phyloP scores from a whole-genome alignment of 2,113 vertebrate species.

The Cranoglanis bouderius region DNA sequence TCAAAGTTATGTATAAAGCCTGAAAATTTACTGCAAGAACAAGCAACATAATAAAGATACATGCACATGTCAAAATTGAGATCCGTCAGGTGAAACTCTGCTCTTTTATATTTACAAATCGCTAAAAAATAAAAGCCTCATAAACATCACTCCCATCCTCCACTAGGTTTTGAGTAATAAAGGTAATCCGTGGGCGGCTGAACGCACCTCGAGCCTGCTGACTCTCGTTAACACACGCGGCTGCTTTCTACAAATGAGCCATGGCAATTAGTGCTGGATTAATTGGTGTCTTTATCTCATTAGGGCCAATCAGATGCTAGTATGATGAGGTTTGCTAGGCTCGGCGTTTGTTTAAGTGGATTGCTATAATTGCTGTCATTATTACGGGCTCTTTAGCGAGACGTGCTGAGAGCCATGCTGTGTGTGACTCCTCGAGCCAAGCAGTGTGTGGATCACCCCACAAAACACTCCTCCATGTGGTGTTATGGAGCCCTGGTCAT shows the following conservation, averaged over 20 bases:
- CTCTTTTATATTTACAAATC: not conserved
- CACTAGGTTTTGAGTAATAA: slow-evolving; percentile 55
- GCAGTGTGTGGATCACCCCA: slow-evolving; percentile 87
- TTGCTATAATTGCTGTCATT: slow-evolving; percentile 99
- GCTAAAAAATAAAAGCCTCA: not conserved
- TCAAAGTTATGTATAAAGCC: not conserved
- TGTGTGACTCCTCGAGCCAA: slow-evolving; percentile 88
- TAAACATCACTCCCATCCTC: slow-evolving; percentile 25
- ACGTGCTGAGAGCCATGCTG: slow-evolving; percentile 66
- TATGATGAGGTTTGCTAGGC: slow-evolving; percentile 97
- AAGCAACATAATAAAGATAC: slow-evolving; percentile 5
- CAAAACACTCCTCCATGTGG: slow-evolving; percentile 61
- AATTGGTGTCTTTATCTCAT: slow-evolving; percentile 99
- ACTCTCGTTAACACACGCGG: slow-evolving; percentile 92
- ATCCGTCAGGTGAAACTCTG: not conserved
- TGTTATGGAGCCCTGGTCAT: slow-evolving; percentile 62
- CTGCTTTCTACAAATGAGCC: slow-evolving; percentile 92
- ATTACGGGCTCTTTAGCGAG: slow-evolving; percentile 96
- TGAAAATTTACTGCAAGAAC: not conserved
- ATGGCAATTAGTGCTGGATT: slow-evolving; percentile 99
- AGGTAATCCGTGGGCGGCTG: slow-evolving; percentile 68
- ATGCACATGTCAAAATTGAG: not conserved
- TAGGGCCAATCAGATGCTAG: slow-evolving; percentile 99
- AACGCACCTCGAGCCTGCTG: slow-evolving; percentile 76
- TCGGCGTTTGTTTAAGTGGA: slow-evolving; percentile 99